Percentiles rank a stretch among this genome's conserved stretches.
Conservation (phyloP, 1,140 invertebrate species). For the Dreissena polymorpha region DNA sequence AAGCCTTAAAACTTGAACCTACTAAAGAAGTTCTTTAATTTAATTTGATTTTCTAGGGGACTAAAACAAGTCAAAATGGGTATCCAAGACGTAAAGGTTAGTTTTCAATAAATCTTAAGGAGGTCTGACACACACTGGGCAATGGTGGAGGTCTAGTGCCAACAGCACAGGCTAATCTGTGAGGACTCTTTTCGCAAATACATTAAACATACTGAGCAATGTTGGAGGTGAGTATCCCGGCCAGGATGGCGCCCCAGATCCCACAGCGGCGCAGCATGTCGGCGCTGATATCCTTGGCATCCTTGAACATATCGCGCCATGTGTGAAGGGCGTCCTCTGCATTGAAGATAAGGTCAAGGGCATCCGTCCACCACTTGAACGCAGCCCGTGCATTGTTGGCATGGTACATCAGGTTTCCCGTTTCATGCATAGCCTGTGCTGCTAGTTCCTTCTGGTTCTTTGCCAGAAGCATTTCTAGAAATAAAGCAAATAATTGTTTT, state of each 20-base stretch:
- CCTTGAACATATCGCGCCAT: slow-evolving; percentile 66
- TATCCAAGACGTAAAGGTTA: too few species aligned
- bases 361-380: slow-evolving; percentile 75
- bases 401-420: slow-evolving; percentile 78
- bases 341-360: slow-evolving; percentile 71
- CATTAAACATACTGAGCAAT: slow-evolving; percentile 78
- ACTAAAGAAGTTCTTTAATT: too few species aligned
- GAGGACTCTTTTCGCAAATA: too few species aligned
- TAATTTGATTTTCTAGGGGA: too few species aligned
- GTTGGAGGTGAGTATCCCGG: slow-evolving; percentile 77
- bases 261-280: slow-evolving; percentile 76
- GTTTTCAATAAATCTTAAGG: too few species aligned
- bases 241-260: slow-evolving; percentile 78
- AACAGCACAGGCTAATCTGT: too few species aligned
- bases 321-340: slow-evolving; percentile 67
- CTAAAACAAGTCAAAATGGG: too few species aligned
- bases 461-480: slow-evolving; percentile 75
- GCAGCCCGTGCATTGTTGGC: slow-evolving; percentile 71
- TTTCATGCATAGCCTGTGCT: slow-evolving; percentile 78
- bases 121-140: too few species aligned
- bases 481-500: slow-evolving; percentile 20
- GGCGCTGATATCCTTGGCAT: slow-evolving; percentile 64
- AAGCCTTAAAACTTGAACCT: too few species aligned
- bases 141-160: slow-evolving; percentile 79
- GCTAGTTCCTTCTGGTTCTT: slow-evolving; percentile 75